Evolutionary conservation across 2,888 invertebrate species (phyloP).

Genomic region (Atrina japonica): DNA sequence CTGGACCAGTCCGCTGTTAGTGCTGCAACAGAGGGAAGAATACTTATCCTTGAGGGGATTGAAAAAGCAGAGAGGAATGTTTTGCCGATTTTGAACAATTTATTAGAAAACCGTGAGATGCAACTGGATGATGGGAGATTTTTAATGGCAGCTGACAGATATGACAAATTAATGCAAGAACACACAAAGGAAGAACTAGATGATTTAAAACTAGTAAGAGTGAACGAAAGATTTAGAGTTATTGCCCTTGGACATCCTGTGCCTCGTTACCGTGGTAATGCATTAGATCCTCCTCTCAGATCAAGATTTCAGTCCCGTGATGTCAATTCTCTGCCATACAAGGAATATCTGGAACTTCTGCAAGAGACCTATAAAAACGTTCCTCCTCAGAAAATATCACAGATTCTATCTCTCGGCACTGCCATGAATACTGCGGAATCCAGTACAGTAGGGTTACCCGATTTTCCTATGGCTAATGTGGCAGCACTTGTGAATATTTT

Average conservation of each 20-base stretch:
- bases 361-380: conserved; percentile 31
- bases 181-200: conserved; percentile 90
- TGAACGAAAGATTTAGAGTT: conserved; percentile 92
- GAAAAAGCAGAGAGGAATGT: conserved; percentile 99
- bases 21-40: conserved; percentile 93
- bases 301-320: conserved; percentile 97
- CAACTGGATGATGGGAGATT: conserved; percentile 98
- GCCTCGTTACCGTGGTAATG: conserved; percentile 87
- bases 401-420: conserved; percentile 88
- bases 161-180: conserved; percentile 93
- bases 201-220: conserved; percentile 93
- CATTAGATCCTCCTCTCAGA: conserved; percentile 95
- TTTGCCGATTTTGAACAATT: conserved; percentile 95
- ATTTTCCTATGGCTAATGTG: conserved; percentile 94
- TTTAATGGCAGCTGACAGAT: conserved; percentile 92
- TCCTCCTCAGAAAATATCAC: conserved; percentile 72
- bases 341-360: conserved; percentile 61
- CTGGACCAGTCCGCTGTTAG: conserved; percentile 96
- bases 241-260: conserved; percentile 80
- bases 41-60: conserved; percentile 95
- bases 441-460: conserved; percentile 88
- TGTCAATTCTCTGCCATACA: conserved; percentile 84
- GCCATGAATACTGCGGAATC: conserved; percentile 91
- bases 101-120: conserved; percentile 98
- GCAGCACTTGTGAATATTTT: conserved; percentile 85